A percentile compares a stretch with the other conserved stretches of the same genome.
These are phyloP conservation scores for Myotis myotis DNA, from an alignment of 2,797 vertebrate genomes.

Conservation along the genomic window DNA sequence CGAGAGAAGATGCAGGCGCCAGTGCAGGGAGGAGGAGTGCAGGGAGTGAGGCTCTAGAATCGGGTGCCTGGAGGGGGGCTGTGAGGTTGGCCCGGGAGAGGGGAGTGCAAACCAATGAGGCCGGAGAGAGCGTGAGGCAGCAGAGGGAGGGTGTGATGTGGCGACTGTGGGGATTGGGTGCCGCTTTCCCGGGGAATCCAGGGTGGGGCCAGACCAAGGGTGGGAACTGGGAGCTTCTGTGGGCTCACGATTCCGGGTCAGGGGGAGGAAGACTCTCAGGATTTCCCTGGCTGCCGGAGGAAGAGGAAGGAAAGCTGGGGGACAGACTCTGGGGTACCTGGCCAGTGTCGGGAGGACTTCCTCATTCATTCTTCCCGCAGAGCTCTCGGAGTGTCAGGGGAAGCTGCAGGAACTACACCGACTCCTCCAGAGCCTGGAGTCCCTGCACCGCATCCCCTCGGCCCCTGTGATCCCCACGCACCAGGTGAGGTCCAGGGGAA, in stretches of 20 bases:
- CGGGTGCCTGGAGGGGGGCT: background rate
- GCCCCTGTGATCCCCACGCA: constrained; percentile 90
- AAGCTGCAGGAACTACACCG: constrained; percentile 89
- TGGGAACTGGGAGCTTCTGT: background rate
- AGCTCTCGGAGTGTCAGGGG: constrained; percentile 88
- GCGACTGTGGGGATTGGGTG: background rate
- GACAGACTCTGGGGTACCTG: fast-evolving
- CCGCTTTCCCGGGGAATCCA: background rate
- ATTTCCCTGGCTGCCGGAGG: background rate
- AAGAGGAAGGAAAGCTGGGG: constrained; percentile 74
- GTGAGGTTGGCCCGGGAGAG: background rate
- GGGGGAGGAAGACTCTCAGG: background rate
- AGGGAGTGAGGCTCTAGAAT: background rate
- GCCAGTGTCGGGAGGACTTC: background rate
- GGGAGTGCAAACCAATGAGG: background rate
- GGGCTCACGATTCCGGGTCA: no score
- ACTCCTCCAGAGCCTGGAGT: constrained; percentile 90
- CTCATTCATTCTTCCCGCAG: constrained; percentile 73
- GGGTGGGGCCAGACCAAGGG: background rate
- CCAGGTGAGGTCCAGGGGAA: constrained; percentile 84
- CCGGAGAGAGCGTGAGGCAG: background rate
- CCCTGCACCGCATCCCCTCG: constrained; percentile 88
- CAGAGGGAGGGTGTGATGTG: background rate
- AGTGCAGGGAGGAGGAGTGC: fast-evolving
- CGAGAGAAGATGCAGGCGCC: background rate